Evolutionary conservation across 2,888 invertebrate genomes (phyloP), one percentile per base, ranked within the genome.

Genomic region (Caenorhabditis sinica): DNA sequence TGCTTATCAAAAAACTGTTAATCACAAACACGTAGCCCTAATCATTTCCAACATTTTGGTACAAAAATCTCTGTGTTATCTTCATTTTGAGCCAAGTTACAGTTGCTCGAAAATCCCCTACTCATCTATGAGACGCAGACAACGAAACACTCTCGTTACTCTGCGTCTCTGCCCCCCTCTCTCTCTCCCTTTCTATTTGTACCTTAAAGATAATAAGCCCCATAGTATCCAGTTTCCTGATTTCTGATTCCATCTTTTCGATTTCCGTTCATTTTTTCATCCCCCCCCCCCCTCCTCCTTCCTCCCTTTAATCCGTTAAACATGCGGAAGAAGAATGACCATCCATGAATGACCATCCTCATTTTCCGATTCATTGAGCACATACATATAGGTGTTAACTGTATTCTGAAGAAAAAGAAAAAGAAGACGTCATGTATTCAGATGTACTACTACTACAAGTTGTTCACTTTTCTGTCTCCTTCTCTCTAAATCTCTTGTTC

Each of bases 321-420:
- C 28, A 66, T 30, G 66, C 30, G 66, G 51, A 51, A 66, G 45
- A 33, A n/a, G 28, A 49, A 30, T 51, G 49, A 51, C 49, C 33
- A 51, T 20, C 25, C 15, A 33, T 33, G 23, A 5, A 53, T 33
- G 66, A 23, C 20, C 56, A 40, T 40, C 17, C 11, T 36, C 33
- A 33, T 56, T 45, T 77, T 77, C 76, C 75, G 58, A 11, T 23
- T 66, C 49, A 76, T 43, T 58, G 75, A 76, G 75, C 75, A 76
- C 20, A 15, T 15, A 43, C n/a, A n/a, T n/a, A n/a, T n/a, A n/a
- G n/a, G n/a, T n/a, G n/a, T 63, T 65, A 6, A 30, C 63, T 43
- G 40, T 63, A 43, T 20, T 2, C 8, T n/a, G n/a, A n/a, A n/a
- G n/a, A n/a, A n/a, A n/a, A n/a, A n/a, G n/a, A n/a, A n/a, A n/a